Base-by-base conservation (phyloP, 1,140 invertebrate genomes). In the Brachionus plicatilis region DNA sequence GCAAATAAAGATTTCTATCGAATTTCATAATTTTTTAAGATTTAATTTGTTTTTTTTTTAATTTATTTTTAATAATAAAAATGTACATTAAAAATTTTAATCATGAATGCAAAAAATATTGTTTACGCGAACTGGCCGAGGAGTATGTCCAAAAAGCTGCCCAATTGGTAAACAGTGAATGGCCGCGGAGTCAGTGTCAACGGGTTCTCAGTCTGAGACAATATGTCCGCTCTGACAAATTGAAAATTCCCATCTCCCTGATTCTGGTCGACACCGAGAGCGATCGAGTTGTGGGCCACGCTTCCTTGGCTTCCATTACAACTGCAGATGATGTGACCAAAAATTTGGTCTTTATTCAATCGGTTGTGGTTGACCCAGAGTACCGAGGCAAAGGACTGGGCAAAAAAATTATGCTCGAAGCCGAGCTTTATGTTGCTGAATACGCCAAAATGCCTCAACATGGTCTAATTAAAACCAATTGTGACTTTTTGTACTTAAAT, bases 401-500 rank as follows among this genome's bases (percentile, higher is more conserved):
- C 24, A 60, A 68, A 37, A 47, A 29, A 29, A 20, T 82, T 37
- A 82, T 82, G 79, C 24, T 65, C 29, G 33, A 45, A 20, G 41
- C 53, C 37, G 79, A 82, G 43, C n/a, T 27, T 37, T 82, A 82
- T 45, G 29, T 82, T 29, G 11, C 17, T 1, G 79, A 82, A n/a
- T 82, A 41, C 41, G n/a, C 37, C 29, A 82, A 47, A 37, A 20
- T 12, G 37, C 53, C 33, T 27, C 43, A 82, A 65, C 12, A 8
- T 29, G 43, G 20, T 27, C 27, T 50, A 50, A 50, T 29, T 12
- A 76, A 76, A 29, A 76, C 72, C 14, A 43, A 82, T 43, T 68
- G 9, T 43, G 79, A 82, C 11, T 68, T 12, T 82, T 53, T 82
- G n/a, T 82, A 66, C 20, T 17, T 82, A 47, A 82, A 82, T 82